Evolutionary conservation across 2,113 vertebrate species (phyloP).

Genomic region (Grammomys surdaster): DNA sequence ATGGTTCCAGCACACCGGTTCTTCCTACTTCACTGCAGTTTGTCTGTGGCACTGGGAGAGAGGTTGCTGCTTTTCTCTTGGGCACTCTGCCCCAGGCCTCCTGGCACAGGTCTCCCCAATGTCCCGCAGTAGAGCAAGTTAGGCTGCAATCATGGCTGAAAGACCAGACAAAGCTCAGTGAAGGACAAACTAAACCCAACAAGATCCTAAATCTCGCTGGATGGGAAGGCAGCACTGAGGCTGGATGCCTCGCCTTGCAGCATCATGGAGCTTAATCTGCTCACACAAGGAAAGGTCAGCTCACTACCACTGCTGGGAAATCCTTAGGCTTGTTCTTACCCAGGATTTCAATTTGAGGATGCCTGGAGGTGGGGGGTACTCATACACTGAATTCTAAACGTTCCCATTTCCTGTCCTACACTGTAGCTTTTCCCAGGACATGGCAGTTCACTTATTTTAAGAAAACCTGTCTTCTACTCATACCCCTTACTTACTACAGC

Average conservation of each 20-base stretch:
- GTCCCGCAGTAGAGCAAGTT: background rate
- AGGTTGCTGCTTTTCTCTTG: background rate
- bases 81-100: background rate
- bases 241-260: background rate
- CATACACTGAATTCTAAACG: background rate
- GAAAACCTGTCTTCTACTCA: background rate
- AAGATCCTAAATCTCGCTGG: background rate
- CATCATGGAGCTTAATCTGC: background rate
- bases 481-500: background rate
- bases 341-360: background rate
- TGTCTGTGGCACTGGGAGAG: background rate
- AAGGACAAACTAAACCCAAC: background rate
- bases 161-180: slow-evolving; percentile 12
- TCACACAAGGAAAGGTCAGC: background rate
- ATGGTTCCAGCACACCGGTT: background rate
- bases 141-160: background rate
- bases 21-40: background rate
- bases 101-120: background rate
- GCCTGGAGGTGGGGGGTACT: background rate
- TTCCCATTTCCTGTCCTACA: slow-evolving; percentile 20
- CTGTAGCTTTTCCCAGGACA: background rate
- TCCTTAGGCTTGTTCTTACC: background rate
- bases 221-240: background rate
- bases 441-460: slow-evolving; percentile 5
- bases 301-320: background rate